Percentiles rank a stretch among this genome's conserved stretches.
Evolutionary conservation across 2,888 invertebrate species (phyloP).

Genomic region (Fragum whitleyi): DNA sequence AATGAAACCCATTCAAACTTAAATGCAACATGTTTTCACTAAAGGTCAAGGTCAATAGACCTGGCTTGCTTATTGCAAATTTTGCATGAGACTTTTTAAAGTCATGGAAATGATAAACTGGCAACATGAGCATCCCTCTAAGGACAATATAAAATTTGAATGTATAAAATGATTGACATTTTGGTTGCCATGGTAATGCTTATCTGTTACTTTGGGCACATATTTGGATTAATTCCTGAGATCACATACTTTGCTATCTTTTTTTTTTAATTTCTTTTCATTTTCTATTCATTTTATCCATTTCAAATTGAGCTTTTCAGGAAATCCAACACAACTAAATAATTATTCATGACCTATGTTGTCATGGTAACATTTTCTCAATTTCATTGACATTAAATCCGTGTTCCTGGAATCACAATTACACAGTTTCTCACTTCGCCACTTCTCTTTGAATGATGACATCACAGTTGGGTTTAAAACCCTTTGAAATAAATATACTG

Average conservation of each 20-base stretch:
- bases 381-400: background rate
- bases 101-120: constrained; percentile 17
- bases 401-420: constrained; percentile 9
- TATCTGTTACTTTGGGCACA: constrained; percentile 22
- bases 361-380: background rate
- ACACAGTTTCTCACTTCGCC: background rate
- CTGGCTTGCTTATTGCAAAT: constrained; percentile 12
- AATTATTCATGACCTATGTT: constrained; percentile 1
- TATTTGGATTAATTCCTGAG: constrained; percentile 20
- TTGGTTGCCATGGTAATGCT: constrained; percentile 27
- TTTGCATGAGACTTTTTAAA: constrained; percentile 22
- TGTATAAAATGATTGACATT: constrained; percentile 18
- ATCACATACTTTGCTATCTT: background rate
- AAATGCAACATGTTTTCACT: constrained; percentile 24
- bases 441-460: background rate
- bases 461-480: constrained; percentile 7
- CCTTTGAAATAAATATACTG: constrained; percentile 23
- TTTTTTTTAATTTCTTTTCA: too few species aligned
- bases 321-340: background rate
- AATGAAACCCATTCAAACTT: constrained; percentile 23
- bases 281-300: background rate
- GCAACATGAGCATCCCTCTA: constrained; percentile 3
- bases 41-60: background rate
- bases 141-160: constrained; percentile 3
- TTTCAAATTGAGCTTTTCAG: background rate